Conservation (phyloP, 2,113 vertebrate species). For the Otocyon megalotis region DNA sequence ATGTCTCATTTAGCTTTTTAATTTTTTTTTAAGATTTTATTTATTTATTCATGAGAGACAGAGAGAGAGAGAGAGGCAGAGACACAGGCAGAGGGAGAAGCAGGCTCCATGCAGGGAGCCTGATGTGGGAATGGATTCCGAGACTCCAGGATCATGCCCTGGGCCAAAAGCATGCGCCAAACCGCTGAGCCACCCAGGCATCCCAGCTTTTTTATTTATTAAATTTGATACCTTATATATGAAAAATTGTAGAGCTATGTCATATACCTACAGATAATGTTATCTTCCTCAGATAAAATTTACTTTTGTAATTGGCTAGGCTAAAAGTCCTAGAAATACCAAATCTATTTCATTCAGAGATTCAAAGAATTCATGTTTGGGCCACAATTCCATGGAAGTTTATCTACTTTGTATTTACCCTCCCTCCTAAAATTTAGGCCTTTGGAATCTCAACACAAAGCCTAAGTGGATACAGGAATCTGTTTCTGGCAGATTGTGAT, state of each 20-base stretch:
- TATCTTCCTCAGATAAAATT: neutral
- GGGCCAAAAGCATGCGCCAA: no score
- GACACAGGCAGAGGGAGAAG: no score
- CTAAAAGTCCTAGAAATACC: neutral
- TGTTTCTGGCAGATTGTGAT: neutral
- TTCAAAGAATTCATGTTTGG: neutral
- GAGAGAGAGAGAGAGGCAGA: no score
- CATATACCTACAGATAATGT: neutral
- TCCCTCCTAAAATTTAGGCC: neutral
- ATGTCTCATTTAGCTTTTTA: neutral
- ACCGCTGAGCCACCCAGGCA: no score
- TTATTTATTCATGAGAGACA: no score
- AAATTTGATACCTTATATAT: neutral
- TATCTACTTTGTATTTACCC: neutral
- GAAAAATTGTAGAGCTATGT: neutral
- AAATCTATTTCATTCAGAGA: neutral
- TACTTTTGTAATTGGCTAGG: neutral
- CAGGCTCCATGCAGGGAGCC: no score
- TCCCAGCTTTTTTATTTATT: neutral
- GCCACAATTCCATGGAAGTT: neutral
- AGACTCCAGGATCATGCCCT: no score
- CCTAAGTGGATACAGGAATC: neutral
- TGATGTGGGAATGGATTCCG: no score
- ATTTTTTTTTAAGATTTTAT: no score
- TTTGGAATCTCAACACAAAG: neutral